Percentiles rank a stretch among this genome's conserved stretches.
phyloP scores from a whole-genome alignment of 2,113 vertebrate genomes.

The Polyodon spathula region DNA sequence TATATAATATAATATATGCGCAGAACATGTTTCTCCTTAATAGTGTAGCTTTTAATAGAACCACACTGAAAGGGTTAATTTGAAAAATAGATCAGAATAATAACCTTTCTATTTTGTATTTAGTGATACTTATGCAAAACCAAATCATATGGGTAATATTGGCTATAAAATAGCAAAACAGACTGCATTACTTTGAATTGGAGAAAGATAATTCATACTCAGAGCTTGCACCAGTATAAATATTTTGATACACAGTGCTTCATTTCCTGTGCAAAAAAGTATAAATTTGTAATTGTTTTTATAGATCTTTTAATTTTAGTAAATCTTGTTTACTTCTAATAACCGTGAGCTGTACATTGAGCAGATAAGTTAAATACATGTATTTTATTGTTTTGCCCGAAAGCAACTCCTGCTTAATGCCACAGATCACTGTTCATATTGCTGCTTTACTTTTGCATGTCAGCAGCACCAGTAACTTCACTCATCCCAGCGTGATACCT shows the following conservation, averaged over 20 bases:
- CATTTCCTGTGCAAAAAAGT: slow-evolving; percentile 8
- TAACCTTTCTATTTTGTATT: too few relatives aligned
- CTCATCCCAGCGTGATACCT: slow-evolving; percentile 5
- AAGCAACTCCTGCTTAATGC: slow-evolving; percentile 2
- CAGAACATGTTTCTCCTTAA: too few relatives aligned
- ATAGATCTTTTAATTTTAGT: slow-evolving; percentile 5
- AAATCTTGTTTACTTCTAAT: slow-evolving; percentile 7
- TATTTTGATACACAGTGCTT: not conserved
- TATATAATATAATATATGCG: too few relatives aligned
- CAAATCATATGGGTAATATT: slow-evolving; percentile 10
- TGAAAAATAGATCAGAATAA: too few relatives aligned
- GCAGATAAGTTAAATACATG: slow-evolving; percentile 7
- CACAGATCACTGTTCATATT: slow-evolving; percentile 12
- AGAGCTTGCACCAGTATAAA: not conserved
- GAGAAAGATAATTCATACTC: not conserved
- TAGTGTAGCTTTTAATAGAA: too few relatives aligned
- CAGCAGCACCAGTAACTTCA: slow-evolving; percentile 2
- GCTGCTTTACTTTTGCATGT: slow-evolving; percentile 8
- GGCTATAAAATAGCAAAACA: slow-evolving; percentile 1
- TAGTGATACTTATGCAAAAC: not conserved
- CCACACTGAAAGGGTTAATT: too few relatives aligned
- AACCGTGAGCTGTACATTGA: not conserved
- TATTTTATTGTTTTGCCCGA: slow-evolving; percentile 4
- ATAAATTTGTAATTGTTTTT: slow-evolving; percentile 2
- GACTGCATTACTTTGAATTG: slow-evolving; percentile 12